Conservation (phyloP, 2,797 vertebrate species). For the Streptopelia turtur region DNA sequence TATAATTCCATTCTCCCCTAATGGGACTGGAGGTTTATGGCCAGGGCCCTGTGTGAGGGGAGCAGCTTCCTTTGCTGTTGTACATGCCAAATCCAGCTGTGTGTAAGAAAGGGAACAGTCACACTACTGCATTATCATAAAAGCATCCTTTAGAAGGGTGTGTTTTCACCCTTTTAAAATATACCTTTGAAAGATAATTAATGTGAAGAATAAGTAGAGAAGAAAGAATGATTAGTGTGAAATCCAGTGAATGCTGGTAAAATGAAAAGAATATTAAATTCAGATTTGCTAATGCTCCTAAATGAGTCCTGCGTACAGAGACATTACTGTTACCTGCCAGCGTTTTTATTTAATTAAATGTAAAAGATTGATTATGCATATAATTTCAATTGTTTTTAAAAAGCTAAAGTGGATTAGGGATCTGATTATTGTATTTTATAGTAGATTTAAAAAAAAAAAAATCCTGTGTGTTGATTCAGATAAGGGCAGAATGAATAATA, state of each 20-base stretch:
- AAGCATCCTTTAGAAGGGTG: background rate
- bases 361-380: conserved; percentile 55
- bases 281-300: conserved; percentile 51
- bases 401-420: conserved; percentile 15
- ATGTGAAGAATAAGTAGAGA: conserved; percentile 52
- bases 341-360: conserved; percentile 55
- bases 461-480: background rate
- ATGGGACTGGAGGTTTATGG: background rate
- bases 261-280: conserved; percentile 71
- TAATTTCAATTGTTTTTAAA: conserved; percentile 30
- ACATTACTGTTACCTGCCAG: conserved; percentile 46
- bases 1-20: background rate
- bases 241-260: conserved; percentile 35
- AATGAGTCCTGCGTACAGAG: conserved; percentile 27
- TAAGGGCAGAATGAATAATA: background rate
- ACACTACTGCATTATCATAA: background rate
- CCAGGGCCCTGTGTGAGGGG: background rate
- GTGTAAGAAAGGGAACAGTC: fast-evolving
- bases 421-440: background rate
- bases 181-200: conserved; percentile 54
- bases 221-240: conserved; percentile 63
- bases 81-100: background rate
- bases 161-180: conserved; percentile 3
- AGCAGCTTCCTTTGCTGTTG: background rate
- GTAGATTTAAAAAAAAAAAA: background rate